Conservation (phyloP, 2,797 vertebrate genomes). For the Ptychadena robeensis region DNA sequence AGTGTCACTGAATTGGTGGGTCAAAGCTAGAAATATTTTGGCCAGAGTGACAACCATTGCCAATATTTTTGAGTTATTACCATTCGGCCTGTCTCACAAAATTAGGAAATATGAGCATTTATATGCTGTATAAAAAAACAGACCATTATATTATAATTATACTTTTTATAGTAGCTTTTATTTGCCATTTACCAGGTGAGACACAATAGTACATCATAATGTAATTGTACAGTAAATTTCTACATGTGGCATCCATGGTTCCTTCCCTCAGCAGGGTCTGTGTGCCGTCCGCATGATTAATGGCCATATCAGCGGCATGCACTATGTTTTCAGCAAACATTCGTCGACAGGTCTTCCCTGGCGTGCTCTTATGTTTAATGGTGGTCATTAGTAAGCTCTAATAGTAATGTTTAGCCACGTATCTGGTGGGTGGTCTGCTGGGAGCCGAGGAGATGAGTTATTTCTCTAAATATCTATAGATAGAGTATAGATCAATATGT, state of each 20-base stretch:
- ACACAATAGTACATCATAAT: too few relatives aligned
- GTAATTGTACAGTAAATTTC: too few relatives aligned
- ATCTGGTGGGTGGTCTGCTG: conserved; percentile 32
- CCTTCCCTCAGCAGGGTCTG: background rate
- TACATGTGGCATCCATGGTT: background rate
- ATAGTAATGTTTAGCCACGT: conserved; percentile 24
- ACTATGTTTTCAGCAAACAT: background rate
- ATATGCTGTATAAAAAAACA: too few relatives aligned
- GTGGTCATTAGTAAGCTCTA: conserved; percentile 60
- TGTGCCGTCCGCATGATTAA: conserved; percentile 20
- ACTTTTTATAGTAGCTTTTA: too few relatives aligned
- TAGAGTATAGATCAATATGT: conserved; percentile 30
- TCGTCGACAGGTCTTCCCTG: background rate
- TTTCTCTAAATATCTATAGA: conserved; percentile 41
- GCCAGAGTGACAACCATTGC: too few relatives aligned
- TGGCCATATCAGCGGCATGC: background rate
- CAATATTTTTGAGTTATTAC: too few relatives aligned
- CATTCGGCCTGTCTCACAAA: too few relatives aligned
- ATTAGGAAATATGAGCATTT: too few relatives aligned
- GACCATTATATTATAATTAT: too few relatives aligned
- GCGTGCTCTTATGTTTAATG: conserved; percentile 40
- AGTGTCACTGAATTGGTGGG: too few relatives aligned
- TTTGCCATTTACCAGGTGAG: too few relatives aligned
- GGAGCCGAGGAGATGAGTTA: conserved; percentile 35
- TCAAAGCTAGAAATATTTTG: too few relatives aligned